phyloP scores from a whole-genome alignment of 2,113 vertebrate species.

The Rhinolophus sinicus region DNA sequence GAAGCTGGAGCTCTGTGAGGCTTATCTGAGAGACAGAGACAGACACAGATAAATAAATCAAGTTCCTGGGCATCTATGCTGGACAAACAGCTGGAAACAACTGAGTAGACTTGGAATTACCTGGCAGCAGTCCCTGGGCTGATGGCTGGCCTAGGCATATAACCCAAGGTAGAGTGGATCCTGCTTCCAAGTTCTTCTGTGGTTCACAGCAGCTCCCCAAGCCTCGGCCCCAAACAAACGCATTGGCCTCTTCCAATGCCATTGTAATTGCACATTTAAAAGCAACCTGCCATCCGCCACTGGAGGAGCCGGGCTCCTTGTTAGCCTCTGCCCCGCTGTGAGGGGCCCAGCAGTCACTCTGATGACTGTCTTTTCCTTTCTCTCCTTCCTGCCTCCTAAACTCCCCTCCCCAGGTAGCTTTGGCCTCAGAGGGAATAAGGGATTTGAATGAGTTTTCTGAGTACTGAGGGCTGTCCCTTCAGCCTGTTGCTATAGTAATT shows the following conservation, averaged over 20 bases:
- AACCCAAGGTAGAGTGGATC: background rate
- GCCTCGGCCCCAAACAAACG: background rate
- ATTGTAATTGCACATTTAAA: conserved; percentile 58
- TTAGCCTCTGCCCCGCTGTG: conserved; percentile 50
- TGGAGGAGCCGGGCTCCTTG: background rate
- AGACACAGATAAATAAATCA: background rate
- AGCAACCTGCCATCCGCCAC: background rate
- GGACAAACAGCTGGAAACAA: background rate
- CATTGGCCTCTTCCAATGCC: background rate
- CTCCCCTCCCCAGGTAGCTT: background rate
- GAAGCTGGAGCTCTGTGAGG: background rate
- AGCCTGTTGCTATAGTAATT: conserved; percentile 85
- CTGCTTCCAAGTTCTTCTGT: background rate
- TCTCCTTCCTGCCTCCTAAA: background rate
- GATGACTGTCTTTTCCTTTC: background rate
- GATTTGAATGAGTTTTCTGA: conserved; percentile 75
- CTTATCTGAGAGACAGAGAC: background rate
- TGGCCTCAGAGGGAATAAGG: conserved; percentile 61
- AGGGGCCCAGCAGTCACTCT: background rate
- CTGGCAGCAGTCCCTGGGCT: background rate
- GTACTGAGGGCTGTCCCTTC: conserved; percentile 77
- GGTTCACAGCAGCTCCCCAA: background rate
- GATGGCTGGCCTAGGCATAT: background rate
- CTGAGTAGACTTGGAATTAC: background rate
- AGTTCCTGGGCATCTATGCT: background rate